phyloP scores from a whole-genome alignment of 2,888 invertebrate species.

The Rhyacophila evoluta region DNA sequence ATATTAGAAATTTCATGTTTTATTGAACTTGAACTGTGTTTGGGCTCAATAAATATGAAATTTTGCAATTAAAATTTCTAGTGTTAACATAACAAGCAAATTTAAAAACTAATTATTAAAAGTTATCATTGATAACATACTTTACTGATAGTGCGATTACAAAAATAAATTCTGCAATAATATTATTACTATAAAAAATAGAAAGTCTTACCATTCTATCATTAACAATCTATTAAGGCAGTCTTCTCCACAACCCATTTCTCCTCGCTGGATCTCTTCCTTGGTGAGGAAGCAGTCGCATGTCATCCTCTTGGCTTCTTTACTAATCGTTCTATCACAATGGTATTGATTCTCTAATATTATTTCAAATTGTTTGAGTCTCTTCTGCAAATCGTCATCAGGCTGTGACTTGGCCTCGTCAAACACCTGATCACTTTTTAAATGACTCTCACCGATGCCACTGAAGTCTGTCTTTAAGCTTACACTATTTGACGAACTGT shows the following conservation, averaged over 20 bases:
- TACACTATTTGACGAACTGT: conserved; percentile 40
- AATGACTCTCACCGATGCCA: conserved; percentile 56
- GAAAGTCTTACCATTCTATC: conserved; percentile 88
- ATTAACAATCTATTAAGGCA: conserved; percentile 97
- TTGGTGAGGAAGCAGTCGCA: conserved; percentile 94
- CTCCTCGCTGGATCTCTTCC: conserved; percentile 87
- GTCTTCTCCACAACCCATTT: conserved; percentile 93
- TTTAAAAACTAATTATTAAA: too few species aligned
- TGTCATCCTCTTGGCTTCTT: conserved; percentile 92
- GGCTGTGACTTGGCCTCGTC: conserved; percentile 64
- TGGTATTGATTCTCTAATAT: conserved; percentile 90
- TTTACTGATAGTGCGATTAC: too few species aligned
- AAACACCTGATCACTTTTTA: conserved; percentile 56
- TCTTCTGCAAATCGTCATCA: conserved; percentile 66
- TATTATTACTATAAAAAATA: conserved; percentile 42
- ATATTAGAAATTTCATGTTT: too few species aligned
- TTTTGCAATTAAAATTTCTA: too few species aligned
- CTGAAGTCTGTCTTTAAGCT: conserved; percentile 11
- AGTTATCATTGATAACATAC: too few species aligned
- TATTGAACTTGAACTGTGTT: too few species aligned
- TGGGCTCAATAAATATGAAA: too few species aligned
- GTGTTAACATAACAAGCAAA: too few species aligned
- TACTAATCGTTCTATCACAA: conserved; percentile 85
- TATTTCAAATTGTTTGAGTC: conserved; percentile 81
- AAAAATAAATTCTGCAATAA: too few species aligned